Conservation (phyloP, 2,888 invertebrate genomes). For the Trachelus troglodyta region DNA sequence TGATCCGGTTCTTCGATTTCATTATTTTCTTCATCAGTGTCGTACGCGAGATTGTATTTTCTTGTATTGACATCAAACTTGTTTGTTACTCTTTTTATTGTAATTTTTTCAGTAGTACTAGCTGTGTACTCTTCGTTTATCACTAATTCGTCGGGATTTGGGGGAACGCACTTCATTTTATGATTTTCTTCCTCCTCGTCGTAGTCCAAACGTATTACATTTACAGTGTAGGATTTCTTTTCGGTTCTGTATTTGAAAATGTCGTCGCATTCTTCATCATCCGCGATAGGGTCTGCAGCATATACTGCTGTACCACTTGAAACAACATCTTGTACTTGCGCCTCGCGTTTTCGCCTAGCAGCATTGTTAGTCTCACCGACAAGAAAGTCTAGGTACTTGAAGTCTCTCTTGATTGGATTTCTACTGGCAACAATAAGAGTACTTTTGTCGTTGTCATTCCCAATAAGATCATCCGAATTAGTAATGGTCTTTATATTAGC, state of each 20-base stretch:
- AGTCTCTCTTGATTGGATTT: background rate
- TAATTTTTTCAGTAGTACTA: background rate
- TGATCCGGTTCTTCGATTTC: background rate
- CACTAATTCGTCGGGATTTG: constrained; percentile 23
- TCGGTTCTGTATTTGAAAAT: background rate
- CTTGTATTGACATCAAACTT: background rate
- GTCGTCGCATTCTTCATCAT: background rate
- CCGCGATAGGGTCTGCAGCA: background rate
- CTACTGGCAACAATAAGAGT: background rate
- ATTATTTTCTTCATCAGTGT: constrained; percentile 12
- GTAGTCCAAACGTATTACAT: constrained; percentile 35
- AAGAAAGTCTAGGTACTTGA: background rate
- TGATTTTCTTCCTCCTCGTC: constrained; percentile 34
- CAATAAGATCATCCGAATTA: background rate
- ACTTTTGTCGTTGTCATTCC: background rate
- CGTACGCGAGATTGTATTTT: background rate
- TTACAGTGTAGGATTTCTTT: constrained; percentile 35
- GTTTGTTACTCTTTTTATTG: background rate
- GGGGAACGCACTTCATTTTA: constrained; percentile 20
- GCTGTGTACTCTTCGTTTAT: constrained; percentile 10
- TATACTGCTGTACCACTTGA: background rate
- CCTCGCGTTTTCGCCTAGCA: background rate
- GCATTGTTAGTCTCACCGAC: background rate
- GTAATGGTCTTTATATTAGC: background rate
- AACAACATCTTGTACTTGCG: background rate